A percentile compares a stretch with the other conserved stretches of the same genome.
Evolutionary conservation across 2,797 vertebrate genomes (phyloP).

Genomic region (Cirrhinus mrigala): DNA sequence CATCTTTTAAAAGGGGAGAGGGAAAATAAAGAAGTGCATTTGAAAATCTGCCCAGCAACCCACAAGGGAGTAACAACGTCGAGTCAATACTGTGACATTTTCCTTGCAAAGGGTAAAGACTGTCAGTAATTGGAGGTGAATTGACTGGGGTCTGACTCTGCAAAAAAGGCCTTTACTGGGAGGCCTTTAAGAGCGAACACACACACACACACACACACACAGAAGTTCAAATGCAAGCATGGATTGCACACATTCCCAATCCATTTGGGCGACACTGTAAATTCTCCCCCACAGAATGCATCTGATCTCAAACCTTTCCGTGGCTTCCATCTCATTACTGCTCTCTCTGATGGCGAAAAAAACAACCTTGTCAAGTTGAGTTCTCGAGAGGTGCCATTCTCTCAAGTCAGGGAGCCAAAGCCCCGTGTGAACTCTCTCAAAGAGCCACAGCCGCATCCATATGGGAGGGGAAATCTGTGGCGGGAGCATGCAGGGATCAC

Average conservation of each 20-base stretch:
- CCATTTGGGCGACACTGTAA: neutral
- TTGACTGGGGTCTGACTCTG: constrained; percentile 38
- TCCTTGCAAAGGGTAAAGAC: constrained; percentile 49
- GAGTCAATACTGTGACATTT: constrained; percentile 57
- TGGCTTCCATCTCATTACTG: constrained; percentile 65
- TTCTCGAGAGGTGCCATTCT: constrained; percentile 70
- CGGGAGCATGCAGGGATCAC: constrained; percentile 23
- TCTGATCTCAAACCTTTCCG: constrained; percentile 14
- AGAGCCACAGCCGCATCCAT: constrained; percentile 7
- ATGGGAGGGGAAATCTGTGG: constrained; percentile 22
- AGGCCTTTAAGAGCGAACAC: constrained; percentile 23
- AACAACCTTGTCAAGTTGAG: constrained; percentile 76
- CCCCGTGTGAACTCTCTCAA: constrained; percentile 25
- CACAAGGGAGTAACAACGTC: constrained; percentile 41
- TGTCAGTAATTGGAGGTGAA: constrained; percentile 51
- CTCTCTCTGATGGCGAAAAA: constrained; percentile 68
- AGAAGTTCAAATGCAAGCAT: neutral
- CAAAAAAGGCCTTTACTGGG: constrained; percentile 26
- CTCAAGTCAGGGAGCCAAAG: constrained; percentile 60
- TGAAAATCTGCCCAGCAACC: constrained; percentile 45
- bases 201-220: neutral
- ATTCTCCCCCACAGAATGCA: neutral
- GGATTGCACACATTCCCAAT: neutral
- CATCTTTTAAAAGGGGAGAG: neutral
- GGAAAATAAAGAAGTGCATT: constrained; percentile 63